Percentiles rank a stretch among this genome's conserved stretches.
These are phyloP conservation scores for Eurypyga helias DNA, from an alignment of 2,113 vertebrate genomes.

Conservation along the genomic window DNA sequence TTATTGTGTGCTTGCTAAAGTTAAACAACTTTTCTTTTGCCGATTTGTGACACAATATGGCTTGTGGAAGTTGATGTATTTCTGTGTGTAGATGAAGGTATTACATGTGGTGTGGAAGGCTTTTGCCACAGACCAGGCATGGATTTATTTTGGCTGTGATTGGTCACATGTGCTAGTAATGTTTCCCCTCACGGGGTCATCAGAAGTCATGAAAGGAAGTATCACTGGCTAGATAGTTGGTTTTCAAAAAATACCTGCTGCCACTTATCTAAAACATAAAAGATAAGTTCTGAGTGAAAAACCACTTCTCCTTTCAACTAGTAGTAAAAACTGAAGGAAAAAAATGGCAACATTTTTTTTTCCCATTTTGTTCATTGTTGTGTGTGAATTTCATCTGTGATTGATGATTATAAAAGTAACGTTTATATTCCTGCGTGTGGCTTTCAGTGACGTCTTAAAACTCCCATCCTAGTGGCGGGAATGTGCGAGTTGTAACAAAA, in stretches of 20 bases:
- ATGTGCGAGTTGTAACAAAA: not conserved
- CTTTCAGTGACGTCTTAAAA: not conserved
- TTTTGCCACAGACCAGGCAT: constrained; percentile 76
- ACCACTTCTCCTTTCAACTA: not conserved
- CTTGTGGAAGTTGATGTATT: constrained; percentile 52
- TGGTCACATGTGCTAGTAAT: constrained; percentile 78
- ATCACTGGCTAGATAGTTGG: not conserved
- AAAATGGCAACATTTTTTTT: not conserved
- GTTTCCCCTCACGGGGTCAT: constrained; percentile 16
- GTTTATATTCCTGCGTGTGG: not conserved
- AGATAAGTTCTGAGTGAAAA: not conserved
- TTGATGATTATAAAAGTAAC: not conserved
- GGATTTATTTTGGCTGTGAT: constrained; percentile 61
- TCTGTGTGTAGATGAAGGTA: constrained; percentile 8
- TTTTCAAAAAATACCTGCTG: not conserved
- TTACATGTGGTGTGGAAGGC: constrained; percentile 53
- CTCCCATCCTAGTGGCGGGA: not conserved
- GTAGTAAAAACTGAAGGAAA: not conserved
- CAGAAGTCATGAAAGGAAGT: constrained; percentile 3
- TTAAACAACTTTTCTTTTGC: constrained; percentile 1
- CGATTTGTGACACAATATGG: constrained; percentile 34
- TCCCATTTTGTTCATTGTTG: not conserved
- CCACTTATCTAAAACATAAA: not conserved
- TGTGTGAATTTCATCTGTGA: not conserved
- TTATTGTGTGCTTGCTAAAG: constrained; percentile 1